These are phyloP conservation scores for Microctenopoma steveboyesi DNA, from an alignment of 2,797 vertebrate species.

Conservation along the genomic window DNA sequence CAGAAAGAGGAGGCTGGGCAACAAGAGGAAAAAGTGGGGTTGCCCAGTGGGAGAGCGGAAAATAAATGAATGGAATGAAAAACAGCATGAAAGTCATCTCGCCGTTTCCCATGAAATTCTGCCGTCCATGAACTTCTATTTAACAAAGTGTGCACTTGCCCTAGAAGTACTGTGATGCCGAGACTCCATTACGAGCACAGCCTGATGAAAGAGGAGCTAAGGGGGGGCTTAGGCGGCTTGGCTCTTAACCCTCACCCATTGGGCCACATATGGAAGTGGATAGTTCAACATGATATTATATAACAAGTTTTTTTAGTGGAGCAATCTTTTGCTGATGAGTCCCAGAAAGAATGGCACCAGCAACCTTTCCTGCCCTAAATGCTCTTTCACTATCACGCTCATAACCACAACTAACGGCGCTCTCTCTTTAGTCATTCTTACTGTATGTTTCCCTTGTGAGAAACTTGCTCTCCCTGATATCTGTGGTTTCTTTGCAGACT, in stretches of 20 bases:
- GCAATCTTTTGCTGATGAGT: background rate
- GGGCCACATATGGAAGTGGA: slow-evolving; percentile 64
- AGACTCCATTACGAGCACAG: slow-evolving; percentile 74
- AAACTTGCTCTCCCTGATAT: background rate
- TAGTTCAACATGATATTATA: slow-evolving; percentile 54
- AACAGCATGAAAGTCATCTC: slow-evolving; percentile 47
- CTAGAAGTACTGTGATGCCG: slow-evolving; percentile 57
- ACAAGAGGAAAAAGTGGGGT: background rate
- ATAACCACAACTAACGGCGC: slow-evolving; percentile 6
- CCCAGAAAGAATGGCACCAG: background rate
- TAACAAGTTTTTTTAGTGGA: slow-evolving; percentile 24
- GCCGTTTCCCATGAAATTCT: slow-evolving; percentile 77
- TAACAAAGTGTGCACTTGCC: slow-evolving; percentile 55
- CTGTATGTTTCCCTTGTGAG: background rate
- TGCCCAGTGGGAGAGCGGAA: slow-evolving; percentile 26
- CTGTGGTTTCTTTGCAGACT: slow-evolving; percentile 80
- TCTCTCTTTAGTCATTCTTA: background rate
- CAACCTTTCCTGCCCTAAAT: background rate
- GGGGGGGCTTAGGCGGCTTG: slow-evolving; percentile 61
- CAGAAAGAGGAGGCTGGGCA: slow-evolving; percentile 5
- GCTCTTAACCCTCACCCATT: slow-evolving; percentile 57
- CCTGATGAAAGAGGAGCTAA: slow-evolving; percentile 78
- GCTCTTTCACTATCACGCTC: slow-evolving; percentile 7
- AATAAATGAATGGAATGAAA: slow-evolving; percentile 48
- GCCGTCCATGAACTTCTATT: slow-evolving; percentile 49